Base-by-base conservation (phyloP, 2,888 invertebrate genomes). In the Calliopum simillimum region DNA sequence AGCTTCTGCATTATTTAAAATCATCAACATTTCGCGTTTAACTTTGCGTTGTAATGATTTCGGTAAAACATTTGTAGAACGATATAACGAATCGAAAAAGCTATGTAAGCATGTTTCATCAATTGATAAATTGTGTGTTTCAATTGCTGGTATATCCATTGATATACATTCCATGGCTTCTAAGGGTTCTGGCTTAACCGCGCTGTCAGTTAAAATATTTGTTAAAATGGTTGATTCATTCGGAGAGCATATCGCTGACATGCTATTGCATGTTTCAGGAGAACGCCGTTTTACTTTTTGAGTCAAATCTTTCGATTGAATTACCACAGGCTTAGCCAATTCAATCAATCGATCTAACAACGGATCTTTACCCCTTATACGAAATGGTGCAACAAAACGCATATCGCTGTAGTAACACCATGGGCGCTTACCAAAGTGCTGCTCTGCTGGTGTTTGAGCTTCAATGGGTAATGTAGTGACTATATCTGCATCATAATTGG, bases 361-460 rank as follows among this genome's bases (percentile, higher is more conserved):
- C 2, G 68, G 66, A 58, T 71, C 67, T 4, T 21, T 56, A n/a
- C 64, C 66, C 41, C 68, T 68, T 33, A 58, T 53, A 19, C 68
- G 68, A 47, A 68, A 73, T 19, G 70, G 70, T 6, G 65, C 66
- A 33, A 73, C 58, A n/a, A 73, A 73, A 46, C 63, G 61, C 73
- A 71, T 71, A n/a, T 73, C 73, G 16, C 69, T 69, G 46, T 71
- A 69, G 61, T 71, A 69, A 59, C 64, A 58, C 64, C 69, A 69
- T 4, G 64, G 44, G 4, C 58, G 56, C 4, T 49, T 68, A 53
- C 58, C 63, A 43, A 68, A 63, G 6, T 21, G 51, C n/a, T 49
- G 53, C 12, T 56, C 67, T 19, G 44, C 8, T 8, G 56, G 12
- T 3, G 53, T n/a, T 1, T 2, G 16, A 13, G 43, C 25, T 11